A percentile compares a stretch with the other conserved stretches of the same genome.
phyloP scores from a whole-genome alignment of 92 coral and sea anemone genomes.

The Diadumene lineata region DNA sequence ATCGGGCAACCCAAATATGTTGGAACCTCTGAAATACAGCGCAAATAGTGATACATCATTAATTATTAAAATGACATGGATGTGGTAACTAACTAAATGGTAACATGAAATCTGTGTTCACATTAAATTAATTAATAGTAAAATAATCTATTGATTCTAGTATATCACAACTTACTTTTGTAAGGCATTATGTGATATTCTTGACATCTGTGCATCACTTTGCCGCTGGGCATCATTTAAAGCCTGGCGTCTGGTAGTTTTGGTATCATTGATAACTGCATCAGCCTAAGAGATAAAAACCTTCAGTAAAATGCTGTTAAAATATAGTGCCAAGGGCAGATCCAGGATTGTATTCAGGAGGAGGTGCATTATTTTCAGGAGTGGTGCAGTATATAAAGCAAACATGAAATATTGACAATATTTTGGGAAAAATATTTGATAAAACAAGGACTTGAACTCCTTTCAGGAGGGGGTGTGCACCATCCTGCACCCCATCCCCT shows the following conservation, averaged over 20 bases:
- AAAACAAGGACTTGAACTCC: too few species aligned
- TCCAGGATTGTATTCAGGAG: too few species aligned
- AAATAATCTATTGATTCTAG: too few species aligned
- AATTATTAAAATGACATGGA: not conserved
- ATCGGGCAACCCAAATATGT: constrained; percentile 87
- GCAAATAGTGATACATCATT: not conserved
- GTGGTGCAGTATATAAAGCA: too few species aligned
- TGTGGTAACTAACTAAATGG: not conserved
- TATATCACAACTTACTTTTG: constrained; percentile 24
- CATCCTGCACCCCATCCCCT: too few species aligned
- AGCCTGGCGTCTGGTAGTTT: constrained; percentile 79
- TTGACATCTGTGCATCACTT: constrained; percentile 72
- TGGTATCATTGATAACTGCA: constrained; percentile 86
- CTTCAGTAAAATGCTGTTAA: not conserved
- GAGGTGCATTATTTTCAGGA: too few species aligned
- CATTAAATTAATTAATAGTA: too few species aligned
- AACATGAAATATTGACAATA: too few species aligned
- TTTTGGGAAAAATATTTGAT: too few species aligned
- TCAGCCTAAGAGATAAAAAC: constrained; percentile 49
- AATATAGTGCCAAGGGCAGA: too few species aligned
- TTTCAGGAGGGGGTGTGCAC: too few species aligned
- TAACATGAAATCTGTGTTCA: too few species aligned
- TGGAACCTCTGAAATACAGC: constrained; percentile 22
- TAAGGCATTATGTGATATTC: constrained; percentile 24
- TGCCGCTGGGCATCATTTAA: constrained; percentile 82